These are phyloP conservation scores for Lacerta agilis DNA, from an alignment of 2,797 vertebrate species.

Conservation along the genomic window DNA sequence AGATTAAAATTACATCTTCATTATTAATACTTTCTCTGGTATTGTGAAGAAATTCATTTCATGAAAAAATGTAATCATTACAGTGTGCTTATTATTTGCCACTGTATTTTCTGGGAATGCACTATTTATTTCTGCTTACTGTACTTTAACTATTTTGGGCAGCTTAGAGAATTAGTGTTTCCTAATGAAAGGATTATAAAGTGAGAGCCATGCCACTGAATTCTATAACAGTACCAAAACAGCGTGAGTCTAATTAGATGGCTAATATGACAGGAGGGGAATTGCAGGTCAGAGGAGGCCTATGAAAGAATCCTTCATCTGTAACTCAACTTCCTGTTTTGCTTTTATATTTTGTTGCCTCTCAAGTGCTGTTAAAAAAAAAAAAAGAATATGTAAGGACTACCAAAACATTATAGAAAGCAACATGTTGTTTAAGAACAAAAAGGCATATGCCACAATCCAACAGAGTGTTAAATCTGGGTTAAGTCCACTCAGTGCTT, in stretches of 20 bases:
- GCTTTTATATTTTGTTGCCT: neutral
- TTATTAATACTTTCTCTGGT: neutral
- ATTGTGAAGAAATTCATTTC: neutral
- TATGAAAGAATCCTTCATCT: slow-evolving; percentile 15
- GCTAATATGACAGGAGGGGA: slow-evolving; percentile 3
- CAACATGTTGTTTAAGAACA: neutral
- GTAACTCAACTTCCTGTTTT: neutral
- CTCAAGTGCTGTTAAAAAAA: slow-evolving; percentile 8
- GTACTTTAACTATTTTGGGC: slow-evolving; percentile 20
- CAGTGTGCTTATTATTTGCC: neutral
- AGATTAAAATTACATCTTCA: too few relatives aligned
- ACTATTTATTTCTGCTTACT: neutral
- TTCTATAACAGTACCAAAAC: slow-evolving; percentile 21
- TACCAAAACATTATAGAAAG: neutral
- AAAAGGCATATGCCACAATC: neutral
- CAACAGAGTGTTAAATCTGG: neutral
- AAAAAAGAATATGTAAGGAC: slow-evolving; percentile 15
- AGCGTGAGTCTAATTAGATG: slow-evolving; percentile 28
- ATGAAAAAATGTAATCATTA: neutral
- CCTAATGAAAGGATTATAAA: slow-evolving; percentile 17
- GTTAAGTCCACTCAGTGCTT: too few relatives aligned
- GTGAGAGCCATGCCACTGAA: neutral
- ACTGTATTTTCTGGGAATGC: neutral
- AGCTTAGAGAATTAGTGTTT: neutral
- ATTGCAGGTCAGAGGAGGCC: neutral